Percentiles rank a stretch among this genome's conserved stretches.
These are phyloP conservation scores for Leuciscus idus DNA, from an alignment of 2,113 vertebrate species.

Conservation along the genomic window DNA sequence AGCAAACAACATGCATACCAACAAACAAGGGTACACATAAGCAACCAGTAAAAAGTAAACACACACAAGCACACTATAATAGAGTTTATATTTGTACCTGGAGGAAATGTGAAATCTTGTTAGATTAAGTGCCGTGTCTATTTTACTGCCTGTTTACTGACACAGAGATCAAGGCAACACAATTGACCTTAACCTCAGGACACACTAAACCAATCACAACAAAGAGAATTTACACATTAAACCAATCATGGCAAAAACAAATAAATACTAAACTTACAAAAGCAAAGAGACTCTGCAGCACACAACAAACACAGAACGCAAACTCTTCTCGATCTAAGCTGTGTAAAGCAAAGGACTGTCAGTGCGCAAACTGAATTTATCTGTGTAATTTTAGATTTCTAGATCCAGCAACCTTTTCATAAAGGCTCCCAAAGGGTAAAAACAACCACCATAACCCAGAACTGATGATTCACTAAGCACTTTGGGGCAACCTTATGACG, in stretches of 20 bases:
- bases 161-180: constrained; percentile 57
- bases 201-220: constrained; percentile 55
- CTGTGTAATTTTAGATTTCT: constrained; percentile 25
- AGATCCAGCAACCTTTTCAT: constrained; percentile 25
- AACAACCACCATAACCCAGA: constrained; percentile 24
- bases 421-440: constrained; percentile 29
- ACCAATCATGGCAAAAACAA: constrained; percentile 19
- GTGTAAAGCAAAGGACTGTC: constrained; percentile 12
- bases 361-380: constrained; percentile 31
- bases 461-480: constrained; percentile 36
- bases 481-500: constrained; percentile 2
- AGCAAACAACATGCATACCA: not conserved
- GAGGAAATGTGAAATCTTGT: constrained; percentile 64
- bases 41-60: not conserved
- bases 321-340: not conserved
- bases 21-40: not conserved
- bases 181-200: constrained; percentile 53
- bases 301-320: not conserved
- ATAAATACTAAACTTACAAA: constrained; percentile 9
- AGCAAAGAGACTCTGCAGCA: constrained; percentile 1
- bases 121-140: constrained; percentile 65
- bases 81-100: constrained; percentile 50
- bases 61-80: constrained; percentile 33
- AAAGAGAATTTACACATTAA: constrained; percentile 44
- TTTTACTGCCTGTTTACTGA: constrained; percentile 64